phyloP scores from a whole-genome alignment of 2,888 invertebrate species.

The Tridacna gigas region DNA sequence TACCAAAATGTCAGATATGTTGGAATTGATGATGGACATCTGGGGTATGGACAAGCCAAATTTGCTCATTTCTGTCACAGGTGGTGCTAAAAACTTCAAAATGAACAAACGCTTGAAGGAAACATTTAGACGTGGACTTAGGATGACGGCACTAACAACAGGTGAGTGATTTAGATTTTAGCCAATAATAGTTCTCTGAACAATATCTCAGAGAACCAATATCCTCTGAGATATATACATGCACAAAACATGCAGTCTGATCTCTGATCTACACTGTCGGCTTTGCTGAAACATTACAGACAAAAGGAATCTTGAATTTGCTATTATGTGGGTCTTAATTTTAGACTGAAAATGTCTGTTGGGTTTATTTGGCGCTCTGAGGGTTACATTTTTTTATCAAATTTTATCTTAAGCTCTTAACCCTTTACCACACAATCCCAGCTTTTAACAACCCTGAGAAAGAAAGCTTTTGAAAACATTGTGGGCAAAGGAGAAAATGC shows the following conservation, averaged over 20 bases:
- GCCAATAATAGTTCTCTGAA: too few relatives aligned
- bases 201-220: too few relatives aligned
- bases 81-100: conserved; percentile 84
- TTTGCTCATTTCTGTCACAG: conserved; percentile 85
- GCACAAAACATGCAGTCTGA: too few relatives aligned
- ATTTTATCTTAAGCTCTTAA: too few relatives aligned
- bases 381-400: too few relatives aligned
- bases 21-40: conserved; percentile 79
- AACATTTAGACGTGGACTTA: conserved; percentile 83
- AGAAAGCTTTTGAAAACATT: not conserved
- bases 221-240: too few relatives aligned
- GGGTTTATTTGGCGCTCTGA: too few relatives aligned
- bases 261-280: too few relatives aligned
- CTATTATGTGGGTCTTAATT: too few relatives aligned
- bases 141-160: conserved; percentile 84
- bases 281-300: too few relatives aligned
- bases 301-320: too few relatives aligned
- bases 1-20: conserved; percentile 77
- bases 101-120: conserved; percentile 83
- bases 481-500: not conserved
- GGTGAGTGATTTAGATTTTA: conserved; percentile 66
- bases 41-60: conserved; percentile 84
- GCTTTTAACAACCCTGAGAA: not conserved
- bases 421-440: not conserved
- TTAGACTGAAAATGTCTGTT: too few relatives aligned